phyloP scores from a whole-genome alignment of 2,113 vertebrate genomes.

The Tragelaphus strepsiceros region DNA sequence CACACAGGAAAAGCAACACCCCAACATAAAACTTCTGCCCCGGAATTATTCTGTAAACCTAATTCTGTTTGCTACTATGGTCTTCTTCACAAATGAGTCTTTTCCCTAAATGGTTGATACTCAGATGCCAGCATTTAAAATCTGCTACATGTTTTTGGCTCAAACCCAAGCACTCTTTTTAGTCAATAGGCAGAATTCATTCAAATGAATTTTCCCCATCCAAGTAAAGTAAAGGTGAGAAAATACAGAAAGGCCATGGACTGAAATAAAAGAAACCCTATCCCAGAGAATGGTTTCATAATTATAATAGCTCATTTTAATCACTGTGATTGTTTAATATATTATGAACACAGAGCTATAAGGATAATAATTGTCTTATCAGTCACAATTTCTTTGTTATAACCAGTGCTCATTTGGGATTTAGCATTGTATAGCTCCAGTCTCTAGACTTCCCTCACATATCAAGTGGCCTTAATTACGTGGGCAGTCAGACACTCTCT shows the following conservation, averaged over 20 bases:
- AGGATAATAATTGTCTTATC: constrained; percentile 79
- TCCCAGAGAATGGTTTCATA: constrained; percentile 78
- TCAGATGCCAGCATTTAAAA: constrained; percentile 57
- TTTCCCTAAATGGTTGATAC: constrained; percentile 46
- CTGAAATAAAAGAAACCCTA: constrained; percentile 45
- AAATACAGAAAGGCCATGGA: constrained; percentile 65
- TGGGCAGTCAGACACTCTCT: constrained; percentile 74
- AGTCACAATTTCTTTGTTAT: constrained; percentile 77
- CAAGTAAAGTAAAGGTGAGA: constrained; percentile 70
- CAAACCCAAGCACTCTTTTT: constrained; percentile 46
- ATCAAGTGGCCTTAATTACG: constrained; percentile 82
- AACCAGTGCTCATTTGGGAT: constrained; percentile 69
- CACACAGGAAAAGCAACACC: neutral
- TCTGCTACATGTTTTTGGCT: constrained; percentile 51
- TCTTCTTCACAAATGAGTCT: constrained; percentile 42
- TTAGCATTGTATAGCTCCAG: constrained; percentile 43
- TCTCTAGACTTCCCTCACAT: constrained; percentile 64
- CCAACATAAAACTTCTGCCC: constrained; percentile 33
- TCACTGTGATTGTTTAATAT: constrained; percentile 84
- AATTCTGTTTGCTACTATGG: neutral
- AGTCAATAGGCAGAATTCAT: constrained; percentile 48
- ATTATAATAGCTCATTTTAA: constrained; percentile 82
- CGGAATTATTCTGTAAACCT: constrained; percentile 16
- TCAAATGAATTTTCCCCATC: constrained; percentile 66
- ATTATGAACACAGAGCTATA: constrained; percentile 69